Evolutionary conservation across 92 coral and sea anemone species (phyloP).

Genomic region (Pocillopora meandrina): DNA sequence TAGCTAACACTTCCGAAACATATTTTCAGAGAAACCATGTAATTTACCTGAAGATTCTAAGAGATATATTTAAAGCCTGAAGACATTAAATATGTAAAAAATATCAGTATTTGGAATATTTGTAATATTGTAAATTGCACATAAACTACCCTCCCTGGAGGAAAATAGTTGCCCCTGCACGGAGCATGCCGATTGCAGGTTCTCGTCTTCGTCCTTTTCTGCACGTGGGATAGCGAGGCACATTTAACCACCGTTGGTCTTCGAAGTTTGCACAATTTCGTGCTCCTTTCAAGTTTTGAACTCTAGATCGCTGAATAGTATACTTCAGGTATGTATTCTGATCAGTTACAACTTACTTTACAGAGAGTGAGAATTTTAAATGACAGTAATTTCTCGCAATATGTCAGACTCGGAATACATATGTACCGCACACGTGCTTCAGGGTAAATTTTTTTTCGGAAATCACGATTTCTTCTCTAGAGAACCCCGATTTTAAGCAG

Average conservation of each 20-base stretch:
- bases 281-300: neutral
- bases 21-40: neutral
- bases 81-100: no score
- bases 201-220: constrained; percentile 16
- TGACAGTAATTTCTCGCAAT: neutral
- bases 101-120: no score
- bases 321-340: constrained; percentile 9
- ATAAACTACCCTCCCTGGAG: neutral
- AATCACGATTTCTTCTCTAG: neutral
- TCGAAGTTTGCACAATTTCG: constrained; percentile 25
- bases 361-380: no score
- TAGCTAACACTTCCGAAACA: neutral
- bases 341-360: neutral
- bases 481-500: neutral
- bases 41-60: no score
- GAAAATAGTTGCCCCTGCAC: constrained; percentile 4
- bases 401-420: neutral
- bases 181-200: constrained; percentile 33
- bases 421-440: constrained; percentile 9
- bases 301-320: neutral
- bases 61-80: no score
- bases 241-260: neutral
- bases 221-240: constrained; percentile 35
- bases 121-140: no score
- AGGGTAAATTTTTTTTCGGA: neutral